Evolutionary conservation across 2,797 vertebrate genomes (phyloP).

Genomic region (Crenichthys baileyi): DNA sequence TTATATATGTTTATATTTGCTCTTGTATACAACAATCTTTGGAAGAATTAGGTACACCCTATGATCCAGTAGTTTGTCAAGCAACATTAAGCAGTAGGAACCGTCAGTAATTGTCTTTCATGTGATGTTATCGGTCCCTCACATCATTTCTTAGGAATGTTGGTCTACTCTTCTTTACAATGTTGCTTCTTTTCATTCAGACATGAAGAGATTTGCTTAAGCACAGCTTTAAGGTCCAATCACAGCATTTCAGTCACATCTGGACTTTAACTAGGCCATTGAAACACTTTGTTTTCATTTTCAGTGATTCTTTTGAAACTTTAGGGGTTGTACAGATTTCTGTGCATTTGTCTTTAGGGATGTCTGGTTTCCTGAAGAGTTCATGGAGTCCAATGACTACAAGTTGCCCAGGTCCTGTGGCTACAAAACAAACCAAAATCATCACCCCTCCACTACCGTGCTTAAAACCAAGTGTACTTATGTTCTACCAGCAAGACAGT

Average conservation of each 20-base stretch:
- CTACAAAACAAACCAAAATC: not conserved
- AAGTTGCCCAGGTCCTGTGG: not conserved
- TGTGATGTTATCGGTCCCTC: not conserved
- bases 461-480: not conserved
- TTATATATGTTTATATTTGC: not conserved
- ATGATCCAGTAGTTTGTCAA: not conserved
- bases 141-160: not conserved
- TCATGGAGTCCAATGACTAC: not conserved
- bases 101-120: not conserved
- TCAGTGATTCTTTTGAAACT: not conserved
- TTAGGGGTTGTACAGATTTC: not conserved
- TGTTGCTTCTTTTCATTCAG: not conserved
- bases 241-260: not conserved
- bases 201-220: not conserved
- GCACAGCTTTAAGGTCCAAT: not conserved
- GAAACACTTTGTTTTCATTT: not conserved
- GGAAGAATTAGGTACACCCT: not conserved
- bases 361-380: not conserved
- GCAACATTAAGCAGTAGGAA: not conserved
- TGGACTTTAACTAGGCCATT: not conserved
- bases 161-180: not conserved
- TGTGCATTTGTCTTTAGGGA: not conserved
- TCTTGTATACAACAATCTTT: not conserved
- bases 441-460: not conserved
- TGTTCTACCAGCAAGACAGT: not conserved